Evolutionary conservation across 2,113 vertebrate genomes (phyloP).

Genomic region (Murina feae): DNA sequence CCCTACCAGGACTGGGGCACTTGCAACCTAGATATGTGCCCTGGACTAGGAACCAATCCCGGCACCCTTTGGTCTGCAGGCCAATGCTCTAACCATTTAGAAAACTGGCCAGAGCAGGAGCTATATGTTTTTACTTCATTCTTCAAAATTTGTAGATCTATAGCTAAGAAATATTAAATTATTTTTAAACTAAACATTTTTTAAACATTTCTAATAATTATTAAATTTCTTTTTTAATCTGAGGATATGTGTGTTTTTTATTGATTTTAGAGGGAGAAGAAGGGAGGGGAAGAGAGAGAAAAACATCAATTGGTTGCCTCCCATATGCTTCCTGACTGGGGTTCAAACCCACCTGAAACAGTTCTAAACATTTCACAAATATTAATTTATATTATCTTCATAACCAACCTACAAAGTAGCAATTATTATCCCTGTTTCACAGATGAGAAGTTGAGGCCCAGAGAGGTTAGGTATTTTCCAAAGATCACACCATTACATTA

Average conservation of each 20-base stretch:
- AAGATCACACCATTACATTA: background rate
- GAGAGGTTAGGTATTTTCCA: background rate
- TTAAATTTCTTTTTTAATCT: background rate
- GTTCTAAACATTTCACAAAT: conserved; percentile 30
- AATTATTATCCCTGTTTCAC: background rate
- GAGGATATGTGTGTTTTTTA: background rate
- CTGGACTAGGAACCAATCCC: no score
- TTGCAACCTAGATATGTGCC: no score
- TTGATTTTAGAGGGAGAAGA: background rate
- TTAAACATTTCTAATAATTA: background rate
- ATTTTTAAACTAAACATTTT: conserved; percentile 21
- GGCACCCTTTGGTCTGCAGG: no score
- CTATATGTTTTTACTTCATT: background rate
- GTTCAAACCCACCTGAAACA: background rate
- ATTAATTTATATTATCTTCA: background rate
- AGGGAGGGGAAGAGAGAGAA: background rate
- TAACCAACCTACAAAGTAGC: background rate
- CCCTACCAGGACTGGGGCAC: no score
- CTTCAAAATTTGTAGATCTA: background rate
- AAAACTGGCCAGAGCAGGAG: background rate
- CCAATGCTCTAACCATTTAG: no score
- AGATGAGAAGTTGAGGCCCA: background rate
- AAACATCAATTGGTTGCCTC: background rate
- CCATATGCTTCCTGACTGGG: background rate
- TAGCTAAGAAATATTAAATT: conserved; percentile 23